These are phyloP conservation scores for Pomatorhinus ruficollis DNA, from an alignment of 2,113 vertebrate genomes.

Conservation along the genomic window DNA sequence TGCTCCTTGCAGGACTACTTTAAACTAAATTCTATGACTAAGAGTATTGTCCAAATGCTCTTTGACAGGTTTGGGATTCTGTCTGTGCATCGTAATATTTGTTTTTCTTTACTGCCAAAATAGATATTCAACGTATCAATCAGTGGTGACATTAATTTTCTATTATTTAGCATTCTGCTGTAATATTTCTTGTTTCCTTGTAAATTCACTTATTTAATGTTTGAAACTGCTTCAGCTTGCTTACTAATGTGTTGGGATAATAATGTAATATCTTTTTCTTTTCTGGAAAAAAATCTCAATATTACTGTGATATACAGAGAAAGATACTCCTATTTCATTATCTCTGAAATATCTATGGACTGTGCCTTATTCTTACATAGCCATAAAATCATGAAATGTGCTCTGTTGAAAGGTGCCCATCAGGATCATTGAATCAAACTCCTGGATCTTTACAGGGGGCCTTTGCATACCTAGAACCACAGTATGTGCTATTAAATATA, in stretches of 20 bases:
- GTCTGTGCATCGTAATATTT: background rate
- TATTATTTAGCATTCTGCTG: background rate
- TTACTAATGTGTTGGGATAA: background rate
- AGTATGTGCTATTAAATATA: background rate
- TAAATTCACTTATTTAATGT: background rate
- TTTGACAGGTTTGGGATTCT: background rate
- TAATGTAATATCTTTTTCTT: background rate
- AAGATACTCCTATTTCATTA: background rate
- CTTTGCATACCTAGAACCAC: background rate
- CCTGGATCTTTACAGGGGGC: too few species aligned
- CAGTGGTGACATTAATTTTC: background rate
- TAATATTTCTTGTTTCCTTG: background rate
- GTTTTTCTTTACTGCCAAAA: background rate
- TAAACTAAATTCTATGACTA: background rate
- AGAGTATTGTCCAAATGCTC: background rate
- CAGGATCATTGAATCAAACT: background rate
- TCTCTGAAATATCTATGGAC: background rate
- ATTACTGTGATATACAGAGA: background rate
- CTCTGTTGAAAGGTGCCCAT: background rate
- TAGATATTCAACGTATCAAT: background rate
- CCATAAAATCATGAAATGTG: background rate
- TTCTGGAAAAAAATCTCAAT: background rate
- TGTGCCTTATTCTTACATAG: background rate
- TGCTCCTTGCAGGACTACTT: background rate
- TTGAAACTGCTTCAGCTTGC: rapidly evolving